phyloP scores from a whole-genome alignment of 2,113 vertebrate genomes.

The Boulengeromyrus knoepffleri region DNA sequence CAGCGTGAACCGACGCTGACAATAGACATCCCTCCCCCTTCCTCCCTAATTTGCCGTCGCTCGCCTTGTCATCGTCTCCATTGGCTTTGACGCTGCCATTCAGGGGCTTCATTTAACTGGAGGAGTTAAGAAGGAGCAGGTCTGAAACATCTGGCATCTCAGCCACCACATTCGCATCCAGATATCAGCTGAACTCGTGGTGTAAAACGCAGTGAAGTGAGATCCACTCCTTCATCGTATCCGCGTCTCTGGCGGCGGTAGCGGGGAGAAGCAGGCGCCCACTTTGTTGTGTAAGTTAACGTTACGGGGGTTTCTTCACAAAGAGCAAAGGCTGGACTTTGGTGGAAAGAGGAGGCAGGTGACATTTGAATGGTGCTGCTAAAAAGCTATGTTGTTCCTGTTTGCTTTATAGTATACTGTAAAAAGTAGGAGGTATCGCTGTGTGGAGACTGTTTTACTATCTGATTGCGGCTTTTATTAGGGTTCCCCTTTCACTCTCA shows the following conservation, averaged over 20 bases:
- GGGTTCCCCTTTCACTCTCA: background rate
- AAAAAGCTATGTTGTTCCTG: background rate
- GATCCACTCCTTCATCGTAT: background rate
- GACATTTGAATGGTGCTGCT: background rate
- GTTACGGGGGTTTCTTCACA: background rate
- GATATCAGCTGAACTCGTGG: background rate
- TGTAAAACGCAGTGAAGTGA: background rate
- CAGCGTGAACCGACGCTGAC: background rate
- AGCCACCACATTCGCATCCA: background rate
- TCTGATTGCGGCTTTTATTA: background rate
- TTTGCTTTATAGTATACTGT: background rate
- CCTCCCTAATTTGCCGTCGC: background rate
- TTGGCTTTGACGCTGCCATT: slow-evolving; percentile 4
- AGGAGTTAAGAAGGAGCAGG: background rate
- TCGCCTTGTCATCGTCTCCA: background rate
- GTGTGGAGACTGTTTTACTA: background rate
- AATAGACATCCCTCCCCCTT: slow-evolving; percentile 1
- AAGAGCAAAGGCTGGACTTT: background rate
- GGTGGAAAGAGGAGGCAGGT: background rate
- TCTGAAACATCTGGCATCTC: background rate
- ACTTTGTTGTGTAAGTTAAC: background rate
- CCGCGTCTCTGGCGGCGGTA: background rate
- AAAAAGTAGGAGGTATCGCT: background rate
- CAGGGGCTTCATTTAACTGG: background rate
- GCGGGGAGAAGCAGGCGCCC: background rate